A percentile compares a stretch with the other conserved stretches of the same genome.
Evolutionary conservation across 2,113 vertebrate species (phyloP).

Genomic region (Sakesphorus luctuosus): DNA sequence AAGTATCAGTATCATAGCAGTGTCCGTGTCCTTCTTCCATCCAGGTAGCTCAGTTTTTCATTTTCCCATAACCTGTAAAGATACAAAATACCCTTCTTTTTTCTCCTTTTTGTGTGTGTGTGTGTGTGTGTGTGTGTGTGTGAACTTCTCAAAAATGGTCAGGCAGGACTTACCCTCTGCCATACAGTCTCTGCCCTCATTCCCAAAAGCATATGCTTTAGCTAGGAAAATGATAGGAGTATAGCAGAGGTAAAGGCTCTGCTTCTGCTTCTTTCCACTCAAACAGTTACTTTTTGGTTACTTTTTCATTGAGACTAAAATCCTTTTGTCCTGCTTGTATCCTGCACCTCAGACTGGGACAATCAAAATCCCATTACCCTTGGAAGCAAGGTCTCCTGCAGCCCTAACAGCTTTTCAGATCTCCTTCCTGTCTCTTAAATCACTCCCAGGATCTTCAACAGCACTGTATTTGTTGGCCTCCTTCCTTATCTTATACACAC

Average conservation of each 20-base stretch:
- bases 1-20: neutral
- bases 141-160: neutral
- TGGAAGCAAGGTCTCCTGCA: neutral
- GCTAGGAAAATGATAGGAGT: neutral
- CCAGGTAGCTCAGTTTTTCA: neutral
- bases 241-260: neutral
- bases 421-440: conserved; percentile 4
- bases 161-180: neutral
- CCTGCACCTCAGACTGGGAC: neutral
- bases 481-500: conserved; percentile 39
- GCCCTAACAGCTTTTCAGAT: neutral
- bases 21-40: neutral
- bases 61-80: neutral
- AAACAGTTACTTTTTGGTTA: neutral
- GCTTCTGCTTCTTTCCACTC: neutral
- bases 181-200: neutral
- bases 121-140: neutral
- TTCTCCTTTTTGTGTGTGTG: neutral
- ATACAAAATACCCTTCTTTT: neutral
- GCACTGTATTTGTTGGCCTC: conserved; percentile 7
- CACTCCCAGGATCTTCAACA: neutral
- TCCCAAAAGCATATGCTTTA: neutral
- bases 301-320: neutral
- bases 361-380: neutral
- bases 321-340: neutral